Evolutionary conservation across 2,113 vertebrate species (phyloP).

Genomic region (Hypocryptadius cinnamomeus): DNA sequence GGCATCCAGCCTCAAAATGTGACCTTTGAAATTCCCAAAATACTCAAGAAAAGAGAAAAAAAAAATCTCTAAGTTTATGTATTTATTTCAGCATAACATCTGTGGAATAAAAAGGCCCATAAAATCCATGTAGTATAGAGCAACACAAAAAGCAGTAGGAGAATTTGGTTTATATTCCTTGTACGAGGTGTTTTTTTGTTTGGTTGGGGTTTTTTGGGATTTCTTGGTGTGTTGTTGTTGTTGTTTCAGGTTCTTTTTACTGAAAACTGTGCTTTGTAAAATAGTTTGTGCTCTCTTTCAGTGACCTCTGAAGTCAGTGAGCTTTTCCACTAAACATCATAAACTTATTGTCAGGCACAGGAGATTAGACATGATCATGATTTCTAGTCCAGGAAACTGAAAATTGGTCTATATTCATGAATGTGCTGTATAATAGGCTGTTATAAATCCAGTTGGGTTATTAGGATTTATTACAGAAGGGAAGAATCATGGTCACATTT

Average conservation of each 20-base stretch:
- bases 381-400: not conserved
- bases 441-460: not conserved
- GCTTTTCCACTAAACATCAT: not conserved
- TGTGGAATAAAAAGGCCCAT: not conserved
- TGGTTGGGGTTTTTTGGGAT: not conserved
- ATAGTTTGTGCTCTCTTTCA: not conserved
- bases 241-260: not conserved
- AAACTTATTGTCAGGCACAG: not conserved
- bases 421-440: not conserved
- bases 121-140: not conserved
- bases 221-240: not conserved
- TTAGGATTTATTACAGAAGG: not conserved
- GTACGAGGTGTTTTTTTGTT: not conserved
- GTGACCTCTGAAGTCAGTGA: not conserved
- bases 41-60: fast-evolving
- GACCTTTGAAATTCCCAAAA: not conserved
- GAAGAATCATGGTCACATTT: not conserved
- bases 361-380: not conserved
- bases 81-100: not conserved
- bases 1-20: not conserved
- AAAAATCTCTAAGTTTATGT: not conserved
- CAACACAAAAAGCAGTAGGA: not conserved
- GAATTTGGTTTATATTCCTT: not conserved
- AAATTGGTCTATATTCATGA: not conserved
- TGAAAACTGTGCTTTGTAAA: not conserved